phyloP scores from a whole-genome alignment of 2,797 vertebrate species.

The Paramormyrops hopkinsi region DNA sequence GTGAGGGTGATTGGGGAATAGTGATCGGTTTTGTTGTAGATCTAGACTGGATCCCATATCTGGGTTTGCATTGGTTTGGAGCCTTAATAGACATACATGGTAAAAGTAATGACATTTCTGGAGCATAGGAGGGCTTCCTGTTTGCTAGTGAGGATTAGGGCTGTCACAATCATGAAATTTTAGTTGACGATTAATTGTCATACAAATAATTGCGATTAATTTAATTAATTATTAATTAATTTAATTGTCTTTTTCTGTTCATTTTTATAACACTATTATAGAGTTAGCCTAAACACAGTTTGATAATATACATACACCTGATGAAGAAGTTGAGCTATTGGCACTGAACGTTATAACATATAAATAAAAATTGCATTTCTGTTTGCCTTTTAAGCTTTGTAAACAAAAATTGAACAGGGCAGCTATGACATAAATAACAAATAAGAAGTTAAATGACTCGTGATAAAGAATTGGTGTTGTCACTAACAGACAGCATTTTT shows the following conservation, averaged over 20 bases:
- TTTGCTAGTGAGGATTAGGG: constrained; percentile 22
- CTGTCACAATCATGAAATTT: neutral
- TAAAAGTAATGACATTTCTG: neutral
- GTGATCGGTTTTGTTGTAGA: neutral
- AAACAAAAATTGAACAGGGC: neutral
- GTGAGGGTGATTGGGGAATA: neutral
- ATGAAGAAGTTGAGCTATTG: neutral
- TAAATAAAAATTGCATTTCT: neutral
- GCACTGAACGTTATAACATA: neutral
- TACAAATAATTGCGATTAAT: neutral
- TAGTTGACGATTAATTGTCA: neutral
- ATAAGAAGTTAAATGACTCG: neutral
- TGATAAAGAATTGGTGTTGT: neutral
- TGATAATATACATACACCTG: neutral
- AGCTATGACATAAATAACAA: neutral
- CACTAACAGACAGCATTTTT: neutral
- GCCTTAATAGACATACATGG: too few relatives aligned
- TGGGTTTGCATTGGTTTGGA: neutral
- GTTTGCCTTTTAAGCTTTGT: neutral
- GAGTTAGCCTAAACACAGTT: neutral
- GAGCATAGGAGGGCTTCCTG: too few relatives aligned
- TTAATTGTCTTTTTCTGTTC: neutral
- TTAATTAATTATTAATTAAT: neutral
- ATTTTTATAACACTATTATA: neutral
- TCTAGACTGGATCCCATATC: neutral